Evolutionary conservation across 2,797 vertebrate genomes (phyloP), one percentile per base, ranked within the genome.

Genomic region (Microhierax caerulescens): DNA sequence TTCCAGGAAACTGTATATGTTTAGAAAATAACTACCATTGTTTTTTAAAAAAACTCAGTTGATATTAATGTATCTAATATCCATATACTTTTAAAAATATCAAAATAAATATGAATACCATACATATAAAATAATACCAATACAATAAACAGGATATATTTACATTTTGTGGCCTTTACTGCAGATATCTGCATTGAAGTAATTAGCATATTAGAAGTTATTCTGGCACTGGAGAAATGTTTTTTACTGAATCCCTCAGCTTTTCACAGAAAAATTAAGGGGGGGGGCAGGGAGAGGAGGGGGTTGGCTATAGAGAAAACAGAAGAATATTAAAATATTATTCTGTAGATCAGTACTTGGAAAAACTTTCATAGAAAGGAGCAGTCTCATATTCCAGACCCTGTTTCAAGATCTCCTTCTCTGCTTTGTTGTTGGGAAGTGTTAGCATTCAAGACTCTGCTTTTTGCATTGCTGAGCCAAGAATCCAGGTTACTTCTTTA

Each of bases 311-410:
- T 2, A n/a, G 16, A 74, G 12, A 57, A 53, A 79, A 27, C 19
- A 54, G 4, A 72, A 45, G 14, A 37, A 37, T 37, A 37, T 37
- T 37, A 37, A 11, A 69, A n/a, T 45, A 53, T 56, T 75, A 36
- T 59, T 78, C 15, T 57, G 4, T 51, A 78, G 20, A 34, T 32
- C 8, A 34, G 28, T 34, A 24, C 11, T 60, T 78, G 11, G 16
- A 37, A 80, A 80, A 67, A 70, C 13, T 81, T 81, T 16, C 19
- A 63, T 9, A 39, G 34, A 53, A 87, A 47, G 5, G 2, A 69
- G 18, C 15, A 73, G 16, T 41, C 25, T 36, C 4, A 1, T 10
- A 61, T 69, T 65, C 6, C 0, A 3, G 23, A 37, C 4, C 1
- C 2, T 60, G 7, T 36, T 83, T 65, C 30, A 86, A 59, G 7